These are phyloP conservation scores for Bombus vancouverensis DNA, from an alignment of 1,140 invertebrate species.

Conservation along the genomic window DNA sequence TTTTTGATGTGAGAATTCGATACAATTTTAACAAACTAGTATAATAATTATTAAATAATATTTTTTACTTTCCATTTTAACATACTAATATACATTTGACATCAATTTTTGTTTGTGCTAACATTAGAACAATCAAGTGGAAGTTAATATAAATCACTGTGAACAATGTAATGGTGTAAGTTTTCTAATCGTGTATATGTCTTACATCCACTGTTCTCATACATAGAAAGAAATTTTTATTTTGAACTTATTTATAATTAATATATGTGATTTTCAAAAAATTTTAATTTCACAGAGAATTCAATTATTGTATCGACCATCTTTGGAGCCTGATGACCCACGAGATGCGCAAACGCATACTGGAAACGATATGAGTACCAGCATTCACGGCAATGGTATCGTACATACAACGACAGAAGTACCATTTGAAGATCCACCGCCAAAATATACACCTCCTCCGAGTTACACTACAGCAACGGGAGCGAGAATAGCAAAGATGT, in stretches of 20 bases:
- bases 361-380: constrained; percentile 65
- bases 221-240: too few relatives aligned
- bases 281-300: constrained; percentile 84
- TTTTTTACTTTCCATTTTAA: neutral
- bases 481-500: constrained; percentile 89
- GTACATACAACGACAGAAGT: constrained; percentile 74
- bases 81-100: constrained; percentile 1
- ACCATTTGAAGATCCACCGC: constrained; percentile 90
- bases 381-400: constrained; percentile 76
- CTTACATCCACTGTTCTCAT: neutral
- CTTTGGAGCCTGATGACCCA: constrained; percentile 81
- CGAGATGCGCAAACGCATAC: constrained; percentile 70
- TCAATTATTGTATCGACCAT: constrained; percentile 88
- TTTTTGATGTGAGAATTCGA: constrained; percentile 90
- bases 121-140: constrained; percentile 78
- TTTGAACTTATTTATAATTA: neutral
- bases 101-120: constrained; percentile 66
- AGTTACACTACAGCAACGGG: constrained; percentile 96
- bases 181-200: constrained; percentile 35
- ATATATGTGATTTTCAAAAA: neutral
- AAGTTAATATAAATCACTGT: constrained; percentile 80
- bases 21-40: constrained; percentile 3
- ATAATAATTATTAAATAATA: neutral
- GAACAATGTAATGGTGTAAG: constrained; percentile 81
- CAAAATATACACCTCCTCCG: constrained; percentile 96